Conservation (phyloP, 2,113 vertebrate genomes). For the Cyanoramphus novaezelandiae region DNA sequence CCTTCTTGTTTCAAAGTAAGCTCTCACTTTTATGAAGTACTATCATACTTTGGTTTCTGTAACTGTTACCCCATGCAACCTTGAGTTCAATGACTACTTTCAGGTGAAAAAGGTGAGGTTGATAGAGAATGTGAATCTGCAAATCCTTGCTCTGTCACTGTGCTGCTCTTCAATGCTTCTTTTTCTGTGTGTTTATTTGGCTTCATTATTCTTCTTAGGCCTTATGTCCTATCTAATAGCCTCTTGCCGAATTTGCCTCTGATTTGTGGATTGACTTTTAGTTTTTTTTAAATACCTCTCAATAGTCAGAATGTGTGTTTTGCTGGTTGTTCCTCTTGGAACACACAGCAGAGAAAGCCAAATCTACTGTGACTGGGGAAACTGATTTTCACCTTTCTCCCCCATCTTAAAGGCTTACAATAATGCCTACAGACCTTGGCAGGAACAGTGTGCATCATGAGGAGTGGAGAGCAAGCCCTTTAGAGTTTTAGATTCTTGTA, state of each 20-base stretch:
- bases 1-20: background rate
- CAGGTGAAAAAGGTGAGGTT: background rate
- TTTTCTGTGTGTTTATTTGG: background rate
- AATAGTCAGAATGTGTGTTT: background rate
- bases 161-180: background rate
- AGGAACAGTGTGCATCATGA: background rate
- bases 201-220: background rate
- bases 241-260: background rate
- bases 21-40: background rate
- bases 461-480: background rate
- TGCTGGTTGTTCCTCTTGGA: background rate
- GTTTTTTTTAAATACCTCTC: background rate
- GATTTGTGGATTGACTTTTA: background rate
- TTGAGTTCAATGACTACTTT: background rate
- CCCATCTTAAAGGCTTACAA: background rate
- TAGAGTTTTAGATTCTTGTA: background rate
- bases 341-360: background rate
- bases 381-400: background rate
- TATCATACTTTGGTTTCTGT: background rate
- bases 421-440: background rate
- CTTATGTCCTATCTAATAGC: background rate
- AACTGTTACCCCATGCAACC: background rate
- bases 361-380: background rate
- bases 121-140: accelerated
- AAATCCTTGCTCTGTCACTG: background rate